phyloP scores from a whole-genome alignment of 2,888 invertebrate species.

The Oscheius sp. region DNA sequence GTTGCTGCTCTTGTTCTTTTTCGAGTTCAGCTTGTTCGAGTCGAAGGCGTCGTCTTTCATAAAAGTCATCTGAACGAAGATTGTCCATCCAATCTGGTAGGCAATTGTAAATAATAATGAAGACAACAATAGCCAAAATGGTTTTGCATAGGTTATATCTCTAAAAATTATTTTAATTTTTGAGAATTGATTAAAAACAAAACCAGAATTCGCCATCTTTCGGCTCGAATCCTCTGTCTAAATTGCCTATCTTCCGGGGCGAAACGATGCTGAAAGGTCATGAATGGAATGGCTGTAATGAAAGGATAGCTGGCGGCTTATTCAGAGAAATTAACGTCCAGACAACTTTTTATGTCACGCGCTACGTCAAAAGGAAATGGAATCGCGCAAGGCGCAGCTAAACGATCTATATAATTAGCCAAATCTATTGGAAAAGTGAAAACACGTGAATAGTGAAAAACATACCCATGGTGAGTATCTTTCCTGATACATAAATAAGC shows the following conservation, averaged over 20 bases:
- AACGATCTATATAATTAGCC: no score
- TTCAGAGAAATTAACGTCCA: no score
- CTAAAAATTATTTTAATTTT: not conserved
- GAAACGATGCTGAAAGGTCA: conserved; percentile 9
- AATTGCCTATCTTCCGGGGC: not conserved
- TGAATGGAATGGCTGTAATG: no score
- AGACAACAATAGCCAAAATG: not conserved
- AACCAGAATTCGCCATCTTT: not conserved
- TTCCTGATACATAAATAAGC: not conserved
- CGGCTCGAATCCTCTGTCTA: not conserved
- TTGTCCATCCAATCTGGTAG: conserved; percentile 14
- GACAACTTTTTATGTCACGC: no score
- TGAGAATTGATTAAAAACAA: not conserved
- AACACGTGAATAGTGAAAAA: not conserved
- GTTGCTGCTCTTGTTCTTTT: not conserved
- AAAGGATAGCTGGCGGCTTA: no score
- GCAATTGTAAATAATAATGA: conserved; percentile 9
- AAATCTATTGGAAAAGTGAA: no score
- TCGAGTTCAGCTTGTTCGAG: not conserved
- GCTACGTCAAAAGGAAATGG: no score
- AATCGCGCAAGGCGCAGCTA: no score
- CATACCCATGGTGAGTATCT: conserved; percentile 2
- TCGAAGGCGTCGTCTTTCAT: conserved; percentile 3
- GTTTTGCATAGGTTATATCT: conserved; percentile 10
- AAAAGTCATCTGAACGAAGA: conserved; percentile 14